Evolutionary conservation across 1,140 invertebrate species (phyloP).

Genomic region (Cydia amplana): DNA sequence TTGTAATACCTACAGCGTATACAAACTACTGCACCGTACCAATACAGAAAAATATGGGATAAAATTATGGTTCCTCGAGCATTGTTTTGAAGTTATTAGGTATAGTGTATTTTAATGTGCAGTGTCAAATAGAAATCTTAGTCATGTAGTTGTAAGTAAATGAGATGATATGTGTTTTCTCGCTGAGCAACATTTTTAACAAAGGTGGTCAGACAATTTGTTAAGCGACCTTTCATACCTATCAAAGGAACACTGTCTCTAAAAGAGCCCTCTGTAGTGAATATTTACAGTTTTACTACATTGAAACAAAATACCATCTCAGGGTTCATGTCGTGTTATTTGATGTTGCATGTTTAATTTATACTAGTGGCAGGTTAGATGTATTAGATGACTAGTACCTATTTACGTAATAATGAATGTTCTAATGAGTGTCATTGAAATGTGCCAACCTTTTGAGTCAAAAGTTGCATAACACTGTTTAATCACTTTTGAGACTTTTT

Average conservation of each 20-base stretch:
- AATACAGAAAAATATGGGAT: background rate
- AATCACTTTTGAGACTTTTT: background rate
- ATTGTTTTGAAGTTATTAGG: background rate
- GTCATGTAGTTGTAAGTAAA: background rate
- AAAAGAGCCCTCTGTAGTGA: background rate
- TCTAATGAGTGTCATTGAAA: background rate
- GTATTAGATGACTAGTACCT: background rate
- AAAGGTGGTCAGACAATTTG: background rate
- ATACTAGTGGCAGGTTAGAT: background rate
- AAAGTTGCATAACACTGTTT: background rate
- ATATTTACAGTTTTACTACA: background rate
- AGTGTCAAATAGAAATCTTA: constrained; percentile 11
- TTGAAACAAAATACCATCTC: background rate
- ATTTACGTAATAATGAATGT: background rate
- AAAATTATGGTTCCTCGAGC: background rate
- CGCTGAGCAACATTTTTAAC: background rate
- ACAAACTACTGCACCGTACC: background rate
- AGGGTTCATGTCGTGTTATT: too few species aligned
- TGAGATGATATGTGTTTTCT: background rate
- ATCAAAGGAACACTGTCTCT: background rate
- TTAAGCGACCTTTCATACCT: background rate
- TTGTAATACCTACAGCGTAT: background rate
- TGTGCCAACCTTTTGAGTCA: background rate
- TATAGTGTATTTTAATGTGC: constrained; percentile 1
- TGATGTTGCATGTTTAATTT: background rate